Conservation (phyloP, 2,113 vertebrate species). For the Melanotaenia duboulayi region DNA sequence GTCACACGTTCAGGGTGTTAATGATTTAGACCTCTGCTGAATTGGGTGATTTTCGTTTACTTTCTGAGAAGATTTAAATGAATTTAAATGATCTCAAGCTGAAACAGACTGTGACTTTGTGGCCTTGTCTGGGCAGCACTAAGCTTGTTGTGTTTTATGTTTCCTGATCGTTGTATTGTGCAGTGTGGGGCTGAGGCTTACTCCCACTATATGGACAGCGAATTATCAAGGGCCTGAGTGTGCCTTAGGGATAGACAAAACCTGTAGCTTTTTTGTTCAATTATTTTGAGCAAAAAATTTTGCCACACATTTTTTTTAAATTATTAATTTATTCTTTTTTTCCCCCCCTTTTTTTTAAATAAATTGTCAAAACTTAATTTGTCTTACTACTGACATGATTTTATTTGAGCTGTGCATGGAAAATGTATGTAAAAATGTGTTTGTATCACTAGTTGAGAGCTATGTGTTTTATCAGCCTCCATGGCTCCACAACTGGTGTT, state of each 20-base stretch:
- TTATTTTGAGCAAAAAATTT: constrained; percentile 1
- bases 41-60: constrained; percentile 35
- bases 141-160: constrained; percentile 51
- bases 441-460: constrained; percentile 15
- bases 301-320: constrained; percentile 14
- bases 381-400: constrained; percentile 24
- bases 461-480: constrained; percentile 40
- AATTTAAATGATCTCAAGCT: constrained; percentile 46
- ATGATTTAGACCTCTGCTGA: constrained; percentile 36
- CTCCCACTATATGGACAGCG: constrained; percentile 53
- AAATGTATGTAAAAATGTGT: constrained; percentile 24
- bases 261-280: not conserved
- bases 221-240: constrained; percentile 57
- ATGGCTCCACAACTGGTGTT: constrained; percentile 51
- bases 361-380: constrained; percentile 38
- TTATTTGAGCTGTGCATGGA: constrained; percentile 33
- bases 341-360: no score
- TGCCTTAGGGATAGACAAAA: constrained; percentile 70
- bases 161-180: constrained; percentile 64
- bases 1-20: constrained; percentile 36
- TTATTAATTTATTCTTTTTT: no score
- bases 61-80: constrained; percentile 32
- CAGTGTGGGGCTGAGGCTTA: constrained; percentile 70
- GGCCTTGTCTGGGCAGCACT: constrained; percentile 70
- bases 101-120: constrained; percentile 58